Base-by-base conservation (phyloP, 2,797 vertebrate species). In the Anguilla pacifica region DNA sequence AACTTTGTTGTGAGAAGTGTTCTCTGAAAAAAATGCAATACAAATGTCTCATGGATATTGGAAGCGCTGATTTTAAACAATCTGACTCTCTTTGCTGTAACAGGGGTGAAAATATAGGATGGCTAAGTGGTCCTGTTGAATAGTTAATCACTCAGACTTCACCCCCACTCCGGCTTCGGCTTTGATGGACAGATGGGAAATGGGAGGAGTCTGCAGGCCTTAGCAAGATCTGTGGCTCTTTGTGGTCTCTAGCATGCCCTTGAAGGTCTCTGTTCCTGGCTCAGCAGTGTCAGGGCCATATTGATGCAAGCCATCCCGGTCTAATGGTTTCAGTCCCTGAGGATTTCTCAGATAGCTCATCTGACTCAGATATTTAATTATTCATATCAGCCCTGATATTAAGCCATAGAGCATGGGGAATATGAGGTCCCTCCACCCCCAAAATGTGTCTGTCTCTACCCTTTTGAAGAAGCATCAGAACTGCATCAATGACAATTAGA, bases 301-400 rank as follows among this genome's bases (percentile, higher is more conserved):
- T 92, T 87, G 93, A 90, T 86, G 88, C 87, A 90, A 91, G 89
- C 70, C 86, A 64, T 83, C 70, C 74, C 88, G 77, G 85, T 90
- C 89, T 95, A 95, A 96, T 96, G 95, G 95, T 93, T 91, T 51
- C 35, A 91, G 89, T 95, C 95, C 92, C 94, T 88, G 39, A 93
- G 95, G 95, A 88, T 89, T 13, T 95, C 95, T 96, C 94, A 5
- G 0, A 89, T 94, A 90, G 91, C 95, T 93, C 84, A 89, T 87
- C 93, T 90, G 92, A 92, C 93, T 92, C 88, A 89, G 88, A 89
- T 90, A 92, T 92, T 94, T 43, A 88, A 94, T 96, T 94, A 98
- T 98, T 97, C 94, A 98, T 97, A 93, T 83, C 88, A 95, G 93
- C 88, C 90, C 81, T 67, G 91, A 81, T 43, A 67, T 92, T 92